Evolutionary conservation across 2,113 vertebrate species (phyloP), one percentile per base, ranked within the genome.

Genomic region (Onychostruthus taczanowskii): DNA sequence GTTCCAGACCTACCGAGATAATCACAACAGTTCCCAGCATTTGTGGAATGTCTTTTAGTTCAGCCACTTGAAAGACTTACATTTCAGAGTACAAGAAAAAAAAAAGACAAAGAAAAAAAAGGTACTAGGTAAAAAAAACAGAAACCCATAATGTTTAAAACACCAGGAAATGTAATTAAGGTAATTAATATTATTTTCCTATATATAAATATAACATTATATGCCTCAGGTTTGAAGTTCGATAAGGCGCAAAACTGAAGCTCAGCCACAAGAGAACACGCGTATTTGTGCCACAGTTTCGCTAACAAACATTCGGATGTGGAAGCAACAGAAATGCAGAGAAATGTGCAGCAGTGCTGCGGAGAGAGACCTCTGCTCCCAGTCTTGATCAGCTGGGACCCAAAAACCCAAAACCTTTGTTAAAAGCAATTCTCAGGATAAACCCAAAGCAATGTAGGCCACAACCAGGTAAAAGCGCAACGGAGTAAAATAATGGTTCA

Each of bases 401-500:
- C 39, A 39, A 39, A 39, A 39, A 41, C 30, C 41, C 37, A 37
- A 24, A 53, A 67, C 6, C 37, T 10, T 11, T 9, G 18, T 73
- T 7, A 39, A 49, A 69, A 81, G 11, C 31, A 82, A 41, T 39
- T 70, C 9, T 19, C n/a, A 50, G 52, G 11, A 28, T 4, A 52
- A 66, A 26, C 13, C 23, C 15, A 11, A 4, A 56, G 53, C 30
- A 39, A 30, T 0, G 18, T 8, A 47, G 59, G 39, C 43, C 33
- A 35, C 30, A 7, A 7, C 3, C 13, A 24, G 18, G 28, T 7
- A 49, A n/a, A 66, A 46, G 27, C 0, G 0, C 10, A 23, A 6
- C 20, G 3, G 30, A 33, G 16, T 13, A 13, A 46, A 77, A 37
- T 0, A 37, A 13, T 0, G 9, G 7, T 5, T 72, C 1, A 0